Percentiles rank a stretch among this genome's conserved stretches.
These are phyloP conservation scores for Calliscelio sp. DNA, from an alignment of 2,888 invertebrate genomes.

Conservation along the genomic window DNA sequence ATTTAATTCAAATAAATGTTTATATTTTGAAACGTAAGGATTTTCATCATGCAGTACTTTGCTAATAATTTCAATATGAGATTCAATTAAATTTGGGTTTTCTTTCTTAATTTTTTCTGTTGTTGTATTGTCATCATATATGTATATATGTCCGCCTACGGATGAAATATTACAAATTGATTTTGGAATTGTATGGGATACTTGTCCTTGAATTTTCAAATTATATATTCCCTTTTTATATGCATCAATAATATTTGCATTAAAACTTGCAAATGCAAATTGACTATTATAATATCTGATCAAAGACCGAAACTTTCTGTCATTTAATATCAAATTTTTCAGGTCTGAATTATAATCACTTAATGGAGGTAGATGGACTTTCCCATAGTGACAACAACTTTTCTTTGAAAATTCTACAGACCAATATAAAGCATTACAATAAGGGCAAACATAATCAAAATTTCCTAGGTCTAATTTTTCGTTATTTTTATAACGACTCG, in stretches of 20 bases:
- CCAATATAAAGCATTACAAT: neutral
- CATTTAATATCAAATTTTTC: neutral
- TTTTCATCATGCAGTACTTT: neutral
- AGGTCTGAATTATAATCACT: neutral
- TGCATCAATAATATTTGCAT: neutral
- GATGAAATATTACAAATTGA: neutral
- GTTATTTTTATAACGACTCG: neutral
- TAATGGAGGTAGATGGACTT: neutral
- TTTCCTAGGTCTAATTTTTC: neutral
- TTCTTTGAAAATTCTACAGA: neutral
- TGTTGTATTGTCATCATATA: slow-evolving; percentile 12
- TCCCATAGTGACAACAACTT: neutral
- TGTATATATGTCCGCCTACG: slow-evolving; percentile 7
- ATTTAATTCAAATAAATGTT: slow-evolving; percentile 21
- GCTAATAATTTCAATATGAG: slow-evolving; percentile 8
- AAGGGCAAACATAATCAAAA: neutral
- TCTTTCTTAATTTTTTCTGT: slow-evolving; percentile 5
- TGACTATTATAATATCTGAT: neutral
- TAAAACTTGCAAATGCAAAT: neutral
- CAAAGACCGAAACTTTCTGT: neutral
- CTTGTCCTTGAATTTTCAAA: slow-evolving; percentile 23
- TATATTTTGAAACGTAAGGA: slow-evolving; percentile 14
- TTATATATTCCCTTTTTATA: slow-evolving; percentile 1
- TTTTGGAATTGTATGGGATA: neutral
- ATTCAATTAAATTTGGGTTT: slow-evolving; percentile 19